Base-by-base conservation (phyloP, 2,113 vertebrate genomes). In the Burhinus oedicnemus region DNA sequence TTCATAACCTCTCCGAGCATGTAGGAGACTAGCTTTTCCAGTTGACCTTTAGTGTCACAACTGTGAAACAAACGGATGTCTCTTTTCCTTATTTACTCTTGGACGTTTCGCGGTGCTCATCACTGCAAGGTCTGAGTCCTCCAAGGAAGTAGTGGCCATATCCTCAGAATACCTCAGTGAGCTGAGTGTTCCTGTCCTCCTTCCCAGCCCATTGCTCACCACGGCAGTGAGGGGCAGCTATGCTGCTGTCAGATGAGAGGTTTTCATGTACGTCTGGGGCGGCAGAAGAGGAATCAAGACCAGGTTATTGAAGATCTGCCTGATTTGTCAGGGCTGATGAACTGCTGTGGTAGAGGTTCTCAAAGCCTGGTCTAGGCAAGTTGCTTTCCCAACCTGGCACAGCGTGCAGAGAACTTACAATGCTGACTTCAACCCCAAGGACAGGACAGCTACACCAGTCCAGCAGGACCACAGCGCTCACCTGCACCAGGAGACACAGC, bases 1-100 rank as follows among this genome's bases (percentile, higher is more conserved):
- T 12, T 78, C 72, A 62, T 93, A 95, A 96, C 87, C 42, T 70
- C 65, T 16, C 49, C 0, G 14, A 97, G 70, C 62, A 1, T 65
- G 72, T 15, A 83, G 64, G 34, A 77, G 23, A 83, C 25, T 17
- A 76, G 66, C 71, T 95, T 93, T 97, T 95, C 97, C 96, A 94
- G 93, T 80, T 97, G 93, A 97, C 97, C 95, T 97, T 97, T 97
- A 69, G 90, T 68, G 85, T 93, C 89, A 88, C 83, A 95, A 64
- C 83, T 1, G 2, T 93, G 93, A 95, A 95, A 65, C 27, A 70
- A 94, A 44, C 1, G 1, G 26, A 81, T 68, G 44, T 77, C 30
- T 83, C 51, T 93, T 91, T 72, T 49, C 72, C 75, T 82, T 94
- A 71, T 84, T 90, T 82, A 65, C 55, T 57, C 58, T n/a, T 15